These are phyloP conservation scores for Acestrorhynchus altus DNA, from an alignment of 2,797 vertebrate species.

Conservation along the genomic window DNA sequence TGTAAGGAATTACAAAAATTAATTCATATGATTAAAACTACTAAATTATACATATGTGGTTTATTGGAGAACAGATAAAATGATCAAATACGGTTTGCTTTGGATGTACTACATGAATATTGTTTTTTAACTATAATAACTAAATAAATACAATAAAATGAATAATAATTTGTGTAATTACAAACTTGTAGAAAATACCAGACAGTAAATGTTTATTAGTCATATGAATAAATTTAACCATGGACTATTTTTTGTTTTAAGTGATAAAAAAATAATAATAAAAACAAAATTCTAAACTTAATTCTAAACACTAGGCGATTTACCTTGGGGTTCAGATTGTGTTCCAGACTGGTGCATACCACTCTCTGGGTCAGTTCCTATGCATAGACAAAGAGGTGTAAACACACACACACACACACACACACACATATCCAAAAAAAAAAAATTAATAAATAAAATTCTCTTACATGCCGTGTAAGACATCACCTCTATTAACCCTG, in stretches of 20 bases:
- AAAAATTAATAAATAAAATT: background rate
- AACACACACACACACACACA: constrained; percentile 18
- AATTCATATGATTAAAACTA: no score
- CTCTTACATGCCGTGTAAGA: background rate
- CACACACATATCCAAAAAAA: background rate
- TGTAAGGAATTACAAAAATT: no score
- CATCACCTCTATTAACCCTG: constrained; percentile 7
- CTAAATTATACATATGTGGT: no score
- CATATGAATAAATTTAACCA: background rate
- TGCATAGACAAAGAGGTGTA: constrained; percentile 17
- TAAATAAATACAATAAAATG: background rate
- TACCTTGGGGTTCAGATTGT: constrained; percentile 73
- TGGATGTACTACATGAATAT: no score
- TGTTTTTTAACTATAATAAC: no score
- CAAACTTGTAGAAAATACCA: background rate
- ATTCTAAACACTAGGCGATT: background rate
- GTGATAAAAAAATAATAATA: background rate
- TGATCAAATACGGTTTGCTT: background rate
- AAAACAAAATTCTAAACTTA: background rate
- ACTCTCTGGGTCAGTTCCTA: constrained; percentile 76
- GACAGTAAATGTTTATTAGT: background rate
- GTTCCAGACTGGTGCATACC: constrained; percentile 60
- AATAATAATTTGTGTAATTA: background rate
- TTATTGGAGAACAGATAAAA: no score
- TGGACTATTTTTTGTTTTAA: background rate